These are phyloP conservation scores for Amitus sp. DNA, from an alignment of 2,888 invertebrate genomes.

Conservation along the genomic window DNA sequence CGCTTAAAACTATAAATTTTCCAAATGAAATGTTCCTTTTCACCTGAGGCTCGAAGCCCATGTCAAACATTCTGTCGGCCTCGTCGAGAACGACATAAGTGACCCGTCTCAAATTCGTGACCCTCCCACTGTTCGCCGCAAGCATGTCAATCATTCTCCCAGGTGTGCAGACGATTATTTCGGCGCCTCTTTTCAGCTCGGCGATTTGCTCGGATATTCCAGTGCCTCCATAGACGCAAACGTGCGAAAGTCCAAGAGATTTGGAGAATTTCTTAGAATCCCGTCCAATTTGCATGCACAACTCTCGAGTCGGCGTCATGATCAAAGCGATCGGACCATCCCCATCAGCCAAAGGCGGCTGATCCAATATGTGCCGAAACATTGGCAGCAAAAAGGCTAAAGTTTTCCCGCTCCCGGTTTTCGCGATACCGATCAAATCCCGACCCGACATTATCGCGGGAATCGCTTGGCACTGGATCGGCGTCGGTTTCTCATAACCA, in stretches of 20 bases:
- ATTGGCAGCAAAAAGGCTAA: conserved; percentile 97
- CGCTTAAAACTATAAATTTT: too few relatives aligned
- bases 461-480: conserved; percentile 98
- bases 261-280: conserved; percentile 97
- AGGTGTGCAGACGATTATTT: conserved; percentile 98
- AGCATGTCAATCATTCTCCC: conserved; percentile 99
- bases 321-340: conserved; percentile 98
- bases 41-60: conserved; percentile 98
- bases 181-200: conserved; percentile 94
- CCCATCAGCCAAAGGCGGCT: conserved; percentile 91
- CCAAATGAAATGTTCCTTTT: too few relatives aligned
- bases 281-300: conserved; percentile 98
- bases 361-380: conserved; percentile 96
- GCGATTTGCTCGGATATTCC: conserved; percentile 97
- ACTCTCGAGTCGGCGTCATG: conserved; percentile 97
- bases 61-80: conserved; percentile 99
- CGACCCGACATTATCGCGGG: conserved; percentile 96
- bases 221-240: conserved; percentile 98
- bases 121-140: conserved; percentile 96
- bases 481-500: conserved; percentile 96
- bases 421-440: conserved; percentile 98
- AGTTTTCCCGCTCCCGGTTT: conserved; percentile 99
- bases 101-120: conserved; percentile 95
- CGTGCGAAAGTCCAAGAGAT: conserved; percentile 84
- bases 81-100: conserved; percentile 98